Base-by-base conservation (phyloP, 2,888 invertebrate genomes). In the Drosophila neonasuta region DNA sequence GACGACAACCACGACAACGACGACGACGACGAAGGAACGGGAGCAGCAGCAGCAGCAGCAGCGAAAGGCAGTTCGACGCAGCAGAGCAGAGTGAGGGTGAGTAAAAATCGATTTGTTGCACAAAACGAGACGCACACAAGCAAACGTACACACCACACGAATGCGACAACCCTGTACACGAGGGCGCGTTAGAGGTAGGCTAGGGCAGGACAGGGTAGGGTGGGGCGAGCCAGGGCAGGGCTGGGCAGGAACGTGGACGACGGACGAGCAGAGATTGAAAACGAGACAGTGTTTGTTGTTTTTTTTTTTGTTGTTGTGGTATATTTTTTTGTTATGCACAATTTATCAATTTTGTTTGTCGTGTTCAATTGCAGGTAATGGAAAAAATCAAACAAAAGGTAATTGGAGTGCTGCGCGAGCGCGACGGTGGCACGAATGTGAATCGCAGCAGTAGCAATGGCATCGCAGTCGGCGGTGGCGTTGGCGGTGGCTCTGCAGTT, bases 401-500 rank as follows among this genome's bases (percentile, higher is more conserved):
- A 48, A 89, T 90, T 74, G 90, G 90, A 32, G 90, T 90, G 67
- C 81, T 90, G 61, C 89, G 89, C 52, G 90, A 89, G 73, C 89
- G 88, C 55, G 89, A 89, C 69, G 76, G 76, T 62, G 66, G 77
- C 67, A 75, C 84, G 62, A 88, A 87, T 71, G 88, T 81, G 10
- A 89, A 89, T 75, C 86, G 83, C 68, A 88, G 81, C 57, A 69
- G 68, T 36, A 50, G 59, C 51, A 59, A 55, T 41, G 67, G 49
- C 36, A 52, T 54, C 49, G 55, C 42, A 24, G 52, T 45, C 8
- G 61, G 60, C 54, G 71, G 57, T 15, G 60, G 66, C 54, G 81
- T 11, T 36, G 36, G 36, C 36, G 36, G 36, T 36, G 36, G 11
- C 3, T 11, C 86, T 51, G 64, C 63, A 4, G n/a, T 11, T 49